A percentile compares a stretch with the other conserved stretches of the same genome.
Evolutionary conservation across 2,888 invertebrate species (phyloP).

Genomic region (Cerastis rubricosa): DNA sequence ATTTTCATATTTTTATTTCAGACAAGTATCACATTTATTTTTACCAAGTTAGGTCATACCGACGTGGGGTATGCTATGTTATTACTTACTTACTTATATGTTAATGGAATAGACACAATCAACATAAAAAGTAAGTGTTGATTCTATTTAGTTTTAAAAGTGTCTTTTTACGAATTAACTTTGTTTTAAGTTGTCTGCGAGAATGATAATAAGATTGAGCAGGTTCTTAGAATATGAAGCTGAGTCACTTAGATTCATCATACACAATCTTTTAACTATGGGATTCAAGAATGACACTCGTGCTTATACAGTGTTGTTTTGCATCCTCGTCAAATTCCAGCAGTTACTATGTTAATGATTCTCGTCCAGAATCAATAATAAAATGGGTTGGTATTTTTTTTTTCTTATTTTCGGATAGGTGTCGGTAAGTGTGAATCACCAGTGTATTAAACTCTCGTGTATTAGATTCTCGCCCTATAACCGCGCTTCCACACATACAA

Average conservation of each 20-base stretch:
- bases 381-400: too few relatives aligned
- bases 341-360: too few relatives aligned
- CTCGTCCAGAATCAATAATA: too few relatives aligned
- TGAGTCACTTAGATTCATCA: background rate
- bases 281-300: background rate
- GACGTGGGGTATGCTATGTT: background rate
- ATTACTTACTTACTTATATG: background rate
- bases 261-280: background rate
- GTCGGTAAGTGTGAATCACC: too few relatives aligned
- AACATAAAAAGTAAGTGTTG: background rate
- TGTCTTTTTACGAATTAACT: background rate
- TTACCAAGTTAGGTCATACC: background rate
- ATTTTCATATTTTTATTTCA: constrained; percentile 27
- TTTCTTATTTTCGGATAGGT: too few relatives aligned
- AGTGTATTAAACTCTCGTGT: too few relatives aligned
- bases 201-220: background rate
- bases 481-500: too few relatives aligned
- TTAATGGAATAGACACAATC: constrained; percentile 18
- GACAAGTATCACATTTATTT: background rate
- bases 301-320: too few relatives aligned
- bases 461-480: too few relatives aligned
- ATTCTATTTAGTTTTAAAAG: background rate
- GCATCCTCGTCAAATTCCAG: too few relatives aligned
- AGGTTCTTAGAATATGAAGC: background rate
- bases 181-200: background rate